Evolutionary conservation across 2,113 vertebrate species (phyloP).

Genomic region (Thryonomys swinderianus): DNA sequence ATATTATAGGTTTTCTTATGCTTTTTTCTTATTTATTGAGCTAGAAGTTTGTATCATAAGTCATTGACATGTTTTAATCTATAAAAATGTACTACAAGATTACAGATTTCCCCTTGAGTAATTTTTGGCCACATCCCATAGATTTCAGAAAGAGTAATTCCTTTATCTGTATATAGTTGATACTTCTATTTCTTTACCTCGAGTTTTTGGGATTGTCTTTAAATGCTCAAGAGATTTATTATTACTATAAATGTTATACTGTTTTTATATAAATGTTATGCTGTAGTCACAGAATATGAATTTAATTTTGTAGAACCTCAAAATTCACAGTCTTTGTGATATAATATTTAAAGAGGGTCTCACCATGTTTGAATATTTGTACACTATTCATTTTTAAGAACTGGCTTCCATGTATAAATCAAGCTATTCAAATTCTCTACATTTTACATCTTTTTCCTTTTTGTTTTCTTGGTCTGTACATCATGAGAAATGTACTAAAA

Average conservation of each 20-base stretch:
- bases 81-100: not conserved
- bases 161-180: not conserved
- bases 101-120: not conserved
- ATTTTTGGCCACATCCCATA: not conserved
- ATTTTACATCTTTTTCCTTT: not conserved
- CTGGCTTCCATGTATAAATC: not conserved
- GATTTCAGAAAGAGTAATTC: not conserved
- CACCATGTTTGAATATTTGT: not conserved
- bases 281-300: not conserved
- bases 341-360: not conserved
- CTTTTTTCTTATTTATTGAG: constrained; percentile 29
- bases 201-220: not conserved
- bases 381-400: not conserved
- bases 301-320: not conserved
- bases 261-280: too few relatives aligned
- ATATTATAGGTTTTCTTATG: not conserved
- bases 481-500: constrained; percentile 4
- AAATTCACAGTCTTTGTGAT: not conserved
- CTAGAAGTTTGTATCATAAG: constrained; percentile 28
- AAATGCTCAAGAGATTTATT: not conserved
- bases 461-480: not conserved
- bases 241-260: too few relatives aligned
- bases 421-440: not conserved
- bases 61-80: not conserved
- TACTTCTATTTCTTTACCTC: constrained; percentile 31